These are phyloP conservation scores for Scaptomyza flava DNA, from an alignment of 2,888 invertebrate species.

Conservation along the genomic window DNA sequence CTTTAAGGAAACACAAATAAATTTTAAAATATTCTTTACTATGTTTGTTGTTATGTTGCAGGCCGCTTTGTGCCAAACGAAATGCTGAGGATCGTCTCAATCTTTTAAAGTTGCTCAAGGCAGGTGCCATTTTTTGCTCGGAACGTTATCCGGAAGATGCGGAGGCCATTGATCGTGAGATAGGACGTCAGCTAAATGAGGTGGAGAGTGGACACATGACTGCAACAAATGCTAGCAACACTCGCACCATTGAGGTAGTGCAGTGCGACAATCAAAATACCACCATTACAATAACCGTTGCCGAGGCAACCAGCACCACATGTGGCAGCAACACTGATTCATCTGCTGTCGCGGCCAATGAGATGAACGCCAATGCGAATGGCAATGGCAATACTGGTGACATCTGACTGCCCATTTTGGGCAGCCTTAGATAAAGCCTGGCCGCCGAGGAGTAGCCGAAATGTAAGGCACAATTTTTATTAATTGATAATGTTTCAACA, in stretches of 20 bases:
- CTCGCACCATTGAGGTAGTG: constrained; percentile 81
- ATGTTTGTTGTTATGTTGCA: constrained; percentile 55
- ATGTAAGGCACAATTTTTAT: constrained; percentile 48
- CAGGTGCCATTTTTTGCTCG: constrained; percentile 84
- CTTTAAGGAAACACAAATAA: neutral
- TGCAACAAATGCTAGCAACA: constrained; percentile 52
- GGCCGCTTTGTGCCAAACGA: constrained; percentile 91
- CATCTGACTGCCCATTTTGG: constrained; percentile 84
- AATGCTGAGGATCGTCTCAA: constrained; percentile 95
- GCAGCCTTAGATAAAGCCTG: constrained; percentile 82
- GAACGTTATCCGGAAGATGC: constrained; percentile 84
- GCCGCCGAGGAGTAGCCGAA: constrained; percentile 43
- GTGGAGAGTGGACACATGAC: constrained; percentile 60
- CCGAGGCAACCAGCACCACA: constrained; percentile 57
- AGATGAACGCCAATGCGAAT: constrained; percentile 61
- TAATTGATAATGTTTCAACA: constrained; percentile 36
- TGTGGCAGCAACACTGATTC: constrained; percentile 38
- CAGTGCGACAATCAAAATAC: constrained; percentile 76
- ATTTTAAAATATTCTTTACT: neutral
- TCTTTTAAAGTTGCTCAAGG: constrained; percentile 89
- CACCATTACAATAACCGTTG: constrained; percentile 73
- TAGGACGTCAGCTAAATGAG: constrained; percentile 81
- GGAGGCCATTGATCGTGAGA: constrained; percentile 83
- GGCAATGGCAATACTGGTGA: constrained; percentile 62
- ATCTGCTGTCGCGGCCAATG: constrained; percentile 43